Base-by-base conservation (phyloP, 1,140 invertebrate species). In the Chironomus striatipennis region DNA sequence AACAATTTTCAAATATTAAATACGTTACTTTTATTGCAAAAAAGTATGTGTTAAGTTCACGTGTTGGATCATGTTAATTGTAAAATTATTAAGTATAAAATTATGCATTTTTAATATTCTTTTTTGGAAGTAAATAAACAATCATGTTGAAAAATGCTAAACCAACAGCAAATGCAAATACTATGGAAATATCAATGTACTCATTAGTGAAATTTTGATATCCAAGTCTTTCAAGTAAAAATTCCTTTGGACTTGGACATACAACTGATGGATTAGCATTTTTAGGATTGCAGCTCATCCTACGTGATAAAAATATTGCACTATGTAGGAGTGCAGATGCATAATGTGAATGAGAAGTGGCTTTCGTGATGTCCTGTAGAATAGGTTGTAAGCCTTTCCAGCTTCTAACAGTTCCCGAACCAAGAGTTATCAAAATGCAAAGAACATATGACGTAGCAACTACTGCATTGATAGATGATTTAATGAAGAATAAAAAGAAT, bases 41-140 rank as follows among this genome's bases (percentile, higher is more conserved):
- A n/a, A 57, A 57, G 47, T 65, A 34, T n/a, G 18, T 42, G 21
- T 85, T 82, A 91, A 78, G 92, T 92, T 78, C 93, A 86, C 83
- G 95, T 95, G 82, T 95, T 96, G 10, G 89, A 87, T 81, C 93
- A 94, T 2, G 95, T 85, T 79, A 89, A 91, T 15, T 88, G 87
- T 0, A 93, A 92, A 57, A 8, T 57, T 7, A 34, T 2, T 34
- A 34, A 34, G 5, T 2, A 34, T 34, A 5, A 34, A 47, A 3
- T 47, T 47, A 47, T 12, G 47, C 4, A 15, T 57, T 57, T 57
- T 57, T 57, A n/a, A 15, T 12, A n/a, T 57, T 57, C 75, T 96
- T 81, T 0, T 96, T 81, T 0, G 94, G 94, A 76, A 96, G 87
- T 12, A 95, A 82, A 82, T 96, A 96, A 17, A 96, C 82, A 74